Evolutionary conservation across 2,888 invertebrate genomes (phyloP).

Genomic region (Prostheceraeus crozeri): DNA sequence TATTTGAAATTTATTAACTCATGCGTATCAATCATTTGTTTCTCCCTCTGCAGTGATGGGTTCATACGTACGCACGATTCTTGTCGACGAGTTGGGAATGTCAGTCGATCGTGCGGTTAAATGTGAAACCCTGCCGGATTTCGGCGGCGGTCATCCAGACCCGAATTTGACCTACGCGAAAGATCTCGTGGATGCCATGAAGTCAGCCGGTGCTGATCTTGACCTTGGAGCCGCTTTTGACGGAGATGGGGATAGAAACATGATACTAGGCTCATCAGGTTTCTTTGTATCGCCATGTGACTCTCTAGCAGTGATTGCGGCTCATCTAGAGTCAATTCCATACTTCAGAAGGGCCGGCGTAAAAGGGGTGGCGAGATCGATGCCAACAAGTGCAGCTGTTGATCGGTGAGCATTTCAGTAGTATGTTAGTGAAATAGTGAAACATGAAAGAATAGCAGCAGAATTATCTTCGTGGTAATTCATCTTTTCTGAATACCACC

Average conservation of each 20-base stretch:
- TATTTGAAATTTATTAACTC: no score
- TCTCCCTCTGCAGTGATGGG: slow-evolving; percentile 71
- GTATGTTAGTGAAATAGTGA: no score
- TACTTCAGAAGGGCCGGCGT: slow-evolving; percentile 80
- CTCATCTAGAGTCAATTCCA: slow-evolving; percentile 79
- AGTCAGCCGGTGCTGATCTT: slow-evolving; percentile 60
- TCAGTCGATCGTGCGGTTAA: slow-evolving; percentile 67
- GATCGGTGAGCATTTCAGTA: slow-evolving; percentile 66
- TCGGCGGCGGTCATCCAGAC: slow-evolving; percentile 88
- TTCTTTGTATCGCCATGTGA: slow-evolving; percentile 98
- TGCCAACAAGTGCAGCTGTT: slow-evolving; percentile 93
- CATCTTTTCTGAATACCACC: no score
- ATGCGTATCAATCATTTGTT: not conserved
- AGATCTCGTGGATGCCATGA: slow-evolving; percentile 67
- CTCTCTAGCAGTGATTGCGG: slow-evolving; percentile 84
- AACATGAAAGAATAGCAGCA: not conserved
- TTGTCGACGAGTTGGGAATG: slow-evolving; percentile 75
- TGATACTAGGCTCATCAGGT: slow-evolving; percentile 87
- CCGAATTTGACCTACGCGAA: slow-evolving; percentile 86
- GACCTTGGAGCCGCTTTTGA: slow-evolving; percentile 93
- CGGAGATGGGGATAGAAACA: slow-evolving; percentile 95
- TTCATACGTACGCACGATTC: slow-evolving; percentile 80
- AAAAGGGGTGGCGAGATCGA: slow-evolving; percentile 86
- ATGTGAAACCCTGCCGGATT: slow-evolving; percentile 76
- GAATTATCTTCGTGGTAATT: no score